phyloP scores from a whole-genome alignment of 2,888 invertebrate species.

The Lissocephala sabroskyi region DNA sequence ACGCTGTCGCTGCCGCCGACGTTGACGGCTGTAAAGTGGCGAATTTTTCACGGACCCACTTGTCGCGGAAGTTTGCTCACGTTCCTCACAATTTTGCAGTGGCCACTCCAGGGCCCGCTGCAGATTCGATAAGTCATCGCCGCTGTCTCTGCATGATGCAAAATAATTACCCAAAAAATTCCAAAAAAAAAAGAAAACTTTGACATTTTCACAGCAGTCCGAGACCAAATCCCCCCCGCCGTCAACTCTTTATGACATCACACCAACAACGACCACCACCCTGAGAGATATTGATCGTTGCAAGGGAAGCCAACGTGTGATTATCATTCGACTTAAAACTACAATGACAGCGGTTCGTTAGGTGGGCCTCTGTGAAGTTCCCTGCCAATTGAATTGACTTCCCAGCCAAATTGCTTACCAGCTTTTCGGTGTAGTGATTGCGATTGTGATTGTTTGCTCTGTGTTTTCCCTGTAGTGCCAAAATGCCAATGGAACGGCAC shows the following conservation, averaged over 20 bases:
- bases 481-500: constrained; percentile 59
- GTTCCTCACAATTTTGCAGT: constrained; percentile 26
- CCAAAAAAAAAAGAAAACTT: constrained; percentile 29
- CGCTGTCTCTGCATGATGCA: constrained; percentile 17
- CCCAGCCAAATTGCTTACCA: no score
- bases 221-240: no score
- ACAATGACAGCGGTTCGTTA: constrained; percentile 27
- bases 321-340: no score
- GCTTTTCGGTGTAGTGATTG: no score
- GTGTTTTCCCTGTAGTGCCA: constrained; percentile 5
- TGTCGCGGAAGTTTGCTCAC: constrained; percentile 20
- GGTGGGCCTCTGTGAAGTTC: constrained; percentile 3
- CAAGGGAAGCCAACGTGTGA: constrained; percentile 17
- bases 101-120: constrained; percentile 33
- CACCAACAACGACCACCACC: constrained; percentile 31
- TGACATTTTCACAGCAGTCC: constrained; percentile 49
- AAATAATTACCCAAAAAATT: constrained; percentile 5
- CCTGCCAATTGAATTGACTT: no score
- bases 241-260: constrained; percentile 55
- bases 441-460: no score
- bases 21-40: background rate
- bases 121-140: constrained; percentile 63
- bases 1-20: no score
- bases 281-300: constrained; percentile 44
- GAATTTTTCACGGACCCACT: constrained; percentile 46